Base-by-base conservation (phyloP, 1,140 invertebrate genomes). In the Leptopilina clavipes region DNA sequence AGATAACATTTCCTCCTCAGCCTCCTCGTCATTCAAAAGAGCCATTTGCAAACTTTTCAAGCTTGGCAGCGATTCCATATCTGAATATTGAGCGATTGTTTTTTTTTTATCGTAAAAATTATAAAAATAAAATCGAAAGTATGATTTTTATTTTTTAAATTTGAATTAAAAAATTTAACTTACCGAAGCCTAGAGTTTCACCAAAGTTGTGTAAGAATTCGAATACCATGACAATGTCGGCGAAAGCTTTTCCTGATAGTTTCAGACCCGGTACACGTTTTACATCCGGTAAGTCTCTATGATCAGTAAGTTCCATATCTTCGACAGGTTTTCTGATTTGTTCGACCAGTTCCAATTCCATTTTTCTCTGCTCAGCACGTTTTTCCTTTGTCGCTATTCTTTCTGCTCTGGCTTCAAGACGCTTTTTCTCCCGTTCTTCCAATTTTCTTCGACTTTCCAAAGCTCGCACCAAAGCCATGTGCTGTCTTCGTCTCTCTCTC, bases 131-230 rank as follows among this genome's bases (percentile, higher is more conserved):
- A n/a, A n/a, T n/a, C n/a, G n/a, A n/a, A n/a, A n/a, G n/a, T n/a
- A n/a, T n/a, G n/a, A n/a, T n/a, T n/a, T n/a, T n/a, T n/a, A n/a
- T n/a, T n/a, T n/a, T n/a, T n/a, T n/a, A n/a, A n/a, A n/a, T n/a
- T n/a, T n/a, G 74, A 10, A 65, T 71, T 43, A n/a, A 79, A 43
- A 52, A 74, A 78, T 6, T 48, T 7, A 6, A 86, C 92, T 93
- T 87, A 96, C 95, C 96, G 85, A 98, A 98, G 54, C 97, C 97
- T 10, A 99, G 91, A 0, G 97, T 97, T 89, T 97, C 95, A 25
- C 96, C 97, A 87, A 99, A 99, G 88, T 98, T 99, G 83, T 98
- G 95, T 65, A 98, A 91, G 88, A 99, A 99, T 91, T 99, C 97
- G 85, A 96, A 96, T 2, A 98, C 95, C 96, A 98, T 98, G 5